phyloP scores from a whole-genome alignment of 2,113 vertebrate genomes.

The Myrmophylax atrothorax region DNA sequence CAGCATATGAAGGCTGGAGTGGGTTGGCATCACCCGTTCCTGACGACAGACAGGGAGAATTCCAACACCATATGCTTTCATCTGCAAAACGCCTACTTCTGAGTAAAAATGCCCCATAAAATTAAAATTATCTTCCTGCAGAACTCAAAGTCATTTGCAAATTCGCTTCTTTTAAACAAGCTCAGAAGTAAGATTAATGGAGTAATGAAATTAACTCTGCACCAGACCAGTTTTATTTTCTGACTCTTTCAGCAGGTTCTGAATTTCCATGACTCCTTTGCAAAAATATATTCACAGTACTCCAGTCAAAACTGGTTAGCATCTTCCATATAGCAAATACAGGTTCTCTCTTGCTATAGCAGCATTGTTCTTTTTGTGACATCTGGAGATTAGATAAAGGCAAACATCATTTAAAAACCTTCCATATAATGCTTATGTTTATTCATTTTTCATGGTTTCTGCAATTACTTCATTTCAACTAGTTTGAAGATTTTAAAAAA shows the following conservation, averaged over 20 bases:
- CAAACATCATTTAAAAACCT: background rate
- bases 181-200: conserved; percentile 26
- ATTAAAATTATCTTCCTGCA: conserved; percentile 21
- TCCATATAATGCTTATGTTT: background rate
- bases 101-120: conserved; percentile 2
- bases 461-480: background rate
- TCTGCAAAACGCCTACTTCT: background rate
- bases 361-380: background rate
- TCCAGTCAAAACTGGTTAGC: background rate
- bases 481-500: background rate
- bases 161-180: conserved; percentile 5
- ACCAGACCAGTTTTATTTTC: background rate
- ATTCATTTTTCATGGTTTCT: background rate
- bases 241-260: background rate
- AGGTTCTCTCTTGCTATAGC: background rate
- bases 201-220: conserved; percentile 12
- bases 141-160: conserved; percentile 34
- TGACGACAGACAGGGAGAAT: background rate
- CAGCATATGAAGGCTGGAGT: background rate
- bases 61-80: conserved; percentile 23
- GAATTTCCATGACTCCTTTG: background rate
- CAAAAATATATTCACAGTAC: background rate
- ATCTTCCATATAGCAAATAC: background rate
- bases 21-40: background rate
- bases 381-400: background rate